phyloP scores from a whole-genome alignment of 2,797 vertebrate genomes.

The Aplochiton taeniatus region DNA sequence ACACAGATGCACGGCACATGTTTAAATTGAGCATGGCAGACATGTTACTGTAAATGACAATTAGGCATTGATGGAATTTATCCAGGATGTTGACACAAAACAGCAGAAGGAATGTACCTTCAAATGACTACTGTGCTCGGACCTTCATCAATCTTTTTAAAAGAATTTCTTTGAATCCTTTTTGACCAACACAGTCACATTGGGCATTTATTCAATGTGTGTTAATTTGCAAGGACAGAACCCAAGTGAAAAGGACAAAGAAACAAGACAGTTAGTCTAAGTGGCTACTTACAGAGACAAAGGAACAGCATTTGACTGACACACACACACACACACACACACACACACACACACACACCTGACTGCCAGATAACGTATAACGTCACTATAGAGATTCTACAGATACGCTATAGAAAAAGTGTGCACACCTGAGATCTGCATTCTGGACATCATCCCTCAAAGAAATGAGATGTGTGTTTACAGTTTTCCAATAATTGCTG shows the following conservation, averaged over 20 bases:
- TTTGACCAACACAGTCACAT: constrained; percentile 23
- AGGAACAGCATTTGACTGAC: constrained; percentile 76
- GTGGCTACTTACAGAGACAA: constrained; percentile 71
- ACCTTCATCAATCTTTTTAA: constrained; percentile 15
- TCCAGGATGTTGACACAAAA: too few species aligned
- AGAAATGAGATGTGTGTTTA: too few species aligned
- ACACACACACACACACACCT: constrained; percentile 65
- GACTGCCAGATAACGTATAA: too few species aligned
- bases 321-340: constrained; percentile 67
- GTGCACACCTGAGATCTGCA: too few species aligned
- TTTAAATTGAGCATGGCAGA: constrained; percentile 2
- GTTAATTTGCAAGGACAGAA: constrained; percentile 19
- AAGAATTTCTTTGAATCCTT: neutral
- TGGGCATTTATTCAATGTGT: neutral
- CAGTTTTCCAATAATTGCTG: too few species aligned
- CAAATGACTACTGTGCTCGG: too few species aligned
- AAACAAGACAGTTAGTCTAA: constrained; percentile 61
- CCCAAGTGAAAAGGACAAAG: constrained; percentile 52
- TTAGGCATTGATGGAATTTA: neutral
- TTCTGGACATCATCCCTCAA: too few species aligned
- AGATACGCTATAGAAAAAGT: too few species aligned
- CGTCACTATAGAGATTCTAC: too few species aligned
- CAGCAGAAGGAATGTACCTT: constrained; percentile 10
- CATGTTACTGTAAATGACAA: neutral
- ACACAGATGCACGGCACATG: constrained; percentile 8